phyloP scores from a whole-genome alignment of 2,113 vertebrate genomes.

The Microtus montanus region DNA sequence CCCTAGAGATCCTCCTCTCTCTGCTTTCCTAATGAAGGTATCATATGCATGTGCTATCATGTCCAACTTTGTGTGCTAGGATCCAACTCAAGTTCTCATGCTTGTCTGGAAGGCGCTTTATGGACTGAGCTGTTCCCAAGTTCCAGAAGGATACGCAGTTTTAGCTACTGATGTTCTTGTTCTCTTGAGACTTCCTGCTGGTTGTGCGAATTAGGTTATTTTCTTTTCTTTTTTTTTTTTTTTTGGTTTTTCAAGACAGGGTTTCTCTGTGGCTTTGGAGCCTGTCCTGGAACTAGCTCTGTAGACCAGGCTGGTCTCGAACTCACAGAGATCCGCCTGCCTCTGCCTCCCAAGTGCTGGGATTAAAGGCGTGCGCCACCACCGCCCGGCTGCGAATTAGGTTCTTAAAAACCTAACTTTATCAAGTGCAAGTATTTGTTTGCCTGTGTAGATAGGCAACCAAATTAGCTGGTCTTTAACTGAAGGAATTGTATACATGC shows the following conservation, averaged over 20 bases:
- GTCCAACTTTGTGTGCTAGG: background rate
- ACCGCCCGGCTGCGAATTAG: too few relatives aligned
- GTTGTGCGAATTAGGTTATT: background rate
- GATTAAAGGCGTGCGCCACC: too few relatives aligned
- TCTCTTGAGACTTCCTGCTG: background rate
- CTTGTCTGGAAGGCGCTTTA: background rate
- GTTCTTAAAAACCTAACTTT: slow-evolving; percentile 14
- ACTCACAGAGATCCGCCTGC: too few relatives aligned
- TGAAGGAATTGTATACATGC: background rate
- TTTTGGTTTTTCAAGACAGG: too few relatives aligned
- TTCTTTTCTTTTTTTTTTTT: too few relatives aligned
- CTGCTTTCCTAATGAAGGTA: background rate
- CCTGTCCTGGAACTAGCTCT: too few relatives aligned
- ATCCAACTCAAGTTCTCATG: background rate
- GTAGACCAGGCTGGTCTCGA: too few relatives aligned
- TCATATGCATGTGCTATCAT: background rate
- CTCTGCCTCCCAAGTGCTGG: too few relatives aligned
- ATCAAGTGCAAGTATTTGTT: background rate
- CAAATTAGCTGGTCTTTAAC: background rate
- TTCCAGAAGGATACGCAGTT: background rate
- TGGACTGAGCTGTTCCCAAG: background rate
- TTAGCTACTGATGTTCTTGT: background rate
- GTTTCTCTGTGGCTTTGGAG: too few relatives aligned
- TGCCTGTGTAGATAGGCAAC: background rate
- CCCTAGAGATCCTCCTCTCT: too few relatives aligned